Conservation (phyloP, 2,888 invertebrate genomes). For the Plebejus melissa region DNA sequence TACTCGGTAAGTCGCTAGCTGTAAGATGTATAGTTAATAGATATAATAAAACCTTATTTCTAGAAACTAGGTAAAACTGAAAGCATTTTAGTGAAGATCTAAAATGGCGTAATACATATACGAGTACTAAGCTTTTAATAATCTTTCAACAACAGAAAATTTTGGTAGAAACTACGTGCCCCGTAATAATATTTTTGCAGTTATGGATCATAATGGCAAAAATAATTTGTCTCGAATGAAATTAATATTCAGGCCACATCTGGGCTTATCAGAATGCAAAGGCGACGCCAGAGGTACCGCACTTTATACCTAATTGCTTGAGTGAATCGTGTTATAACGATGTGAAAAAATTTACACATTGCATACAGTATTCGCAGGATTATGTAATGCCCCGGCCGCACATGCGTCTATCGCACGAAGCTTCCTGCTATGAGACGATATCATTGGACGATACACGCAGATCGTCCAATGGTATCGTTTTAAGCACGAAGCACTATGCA, state of each 20-base stretch:
- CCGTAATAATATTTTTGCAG: not conserved
- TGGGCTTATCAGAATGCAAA: constrained; percentile 20
- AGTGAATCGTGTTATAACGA: not conserved
- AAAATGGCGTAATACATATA: not conserved
- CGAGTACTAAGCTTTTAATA: not conserved
- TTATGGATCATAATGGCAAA: not conserved
- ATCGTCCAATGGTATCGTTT: no score
- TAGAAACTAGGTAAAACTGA: not conserved
- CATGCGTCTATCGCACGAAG: no score
- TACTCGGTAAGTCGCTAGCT: not conserved
- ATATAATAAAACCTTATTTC: not conserved
- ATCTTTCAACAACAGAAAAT: not conserved
- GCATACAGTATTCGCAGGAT: not conserved
- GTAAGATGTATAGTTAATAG: not conserved
- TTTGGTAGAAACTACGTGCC: not conserved
- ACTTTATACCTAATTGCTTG: constrained; percentile 10
- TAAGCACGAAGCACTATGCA: no score
- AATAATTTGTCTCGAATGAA: not conserved
- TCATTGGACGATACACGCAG: no score
- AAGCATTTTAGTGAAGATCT: not conserved
- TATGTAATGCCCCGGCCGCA: no score
- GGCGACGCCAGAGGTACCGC: not conserved
- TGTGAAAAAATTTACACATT: not conserved
- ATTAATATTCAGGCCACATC: constrained; percentile 16
- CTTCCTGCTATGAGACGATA: no score